Percentiles rank a stretch among this genome's conserved stretches.
Evolutionary conservation across 2,113 vertebrate species (phyloP).

Genomic region (Phrynocephalus versicolor): DNA sequence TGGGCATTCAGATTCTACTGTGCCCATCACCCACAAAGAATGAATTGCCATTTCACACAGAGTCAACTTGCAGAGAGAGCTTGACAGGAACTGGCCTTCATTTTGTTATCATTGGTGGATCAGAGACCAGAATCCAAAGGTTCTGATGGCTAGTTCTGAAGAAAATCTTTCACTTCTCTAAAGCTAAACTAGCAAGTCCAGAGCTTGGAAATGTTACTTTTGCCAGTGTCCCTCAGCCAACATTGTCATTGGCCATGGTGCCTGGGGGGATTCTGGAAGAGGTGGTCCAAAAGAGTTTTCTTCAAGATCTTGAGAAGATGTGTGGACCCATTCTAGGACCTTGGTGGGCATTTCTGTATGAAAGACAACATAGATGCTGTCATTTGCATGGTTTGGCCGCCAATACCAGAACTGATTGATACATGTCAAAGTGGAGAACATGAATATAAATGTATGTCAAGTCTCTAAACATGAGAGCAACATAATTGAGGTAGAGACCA

Average conservation of each 20-base stretch:
- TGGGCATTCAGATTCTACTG: constrained; percentile 29
- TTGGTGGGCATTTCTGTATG: too few species aligned
- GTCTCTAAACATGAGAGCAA: too few species aligned
- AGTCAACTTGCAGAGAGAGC: not conserved
- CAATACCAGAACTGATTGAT: not conserved
- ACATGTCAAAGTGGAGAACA: not conserved
- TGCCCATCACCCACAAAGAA: not conserved
- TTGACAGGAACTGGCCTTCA: not conserved
- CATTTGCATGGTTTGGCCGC: not conserved
- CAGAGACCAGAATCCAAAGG: not conserved
- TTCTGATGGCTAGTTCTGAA: not conserved
- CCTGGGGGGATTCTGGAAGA: too few species aligned
- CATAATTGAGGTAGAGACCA: not conserved
- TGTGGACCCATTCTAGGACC: too few species aligned
- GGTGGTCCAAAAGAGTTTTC: too few species aligned
- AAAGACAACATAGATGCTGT: too few species aligned
- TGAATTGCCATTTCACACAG: constrained; percentile 14
- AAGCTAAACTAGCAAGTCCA: not conserved
- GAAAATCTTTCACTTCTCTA: not conserved
- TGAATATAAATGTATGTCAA: too few species aligned
- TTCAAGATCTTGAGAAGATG: too few species aligned
- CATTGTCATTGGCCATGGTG: too few species aligned
- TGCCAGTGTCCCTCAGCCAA: too few species aligned
- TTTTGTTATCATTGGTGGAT: not conserved
- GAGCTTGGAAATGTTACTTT: too few species aligned